Percentiles rank a stretch among this genome's conserved stretches.
These are phyloP conservation scores for Petrolisthes cinctipes DNA, from an alignment of 2,888 invertebrate genomes.

Conservation along the genomic window DNA sequence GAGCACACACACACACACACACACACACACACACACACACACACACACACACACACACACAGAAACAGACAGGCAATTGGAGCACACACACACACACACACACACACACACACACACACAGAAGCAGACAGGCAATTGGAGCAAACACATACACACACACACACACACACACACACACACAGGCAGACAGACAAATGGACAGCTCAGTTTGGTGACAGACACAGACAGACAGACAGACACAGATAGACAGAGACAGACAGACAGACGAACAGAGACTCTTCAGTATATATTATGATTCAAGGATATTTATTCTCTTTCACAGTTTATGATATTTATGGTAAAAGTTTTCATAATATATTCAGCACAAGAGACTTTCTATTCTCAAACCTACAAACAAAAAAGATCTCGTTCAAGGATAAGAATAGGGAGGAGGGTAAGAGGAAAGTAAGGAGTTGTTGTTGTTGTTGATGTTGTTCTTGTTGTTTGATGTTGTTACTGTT, in stretches of 20 bases:
- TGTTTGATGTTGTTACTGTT: not conserved
- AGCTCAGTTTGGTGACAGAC: not conserved
- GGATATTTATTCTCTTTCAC: not conserved
- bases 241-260: not conserved
- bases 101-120: conserved; percentile 20
- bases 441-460: too few species aligned
- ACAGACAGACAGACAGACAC: conserved; percentile 18
- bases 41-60: not conserved
- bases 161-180: conserved; percentile 18
- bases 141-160: conserved; percentile 19
- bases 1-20: conserved; percentile 5
- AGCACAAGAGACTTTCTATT: too few species aligned
- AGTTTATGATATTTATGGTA: not conserved
- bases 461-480: not conserved
- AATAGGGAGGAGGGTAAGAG: too few species aligned
- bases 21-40: conserved; percentile 18
- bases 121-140: not conserved
- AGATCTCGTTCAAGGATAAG: too few species aligned
- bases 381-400: too few species aligned
- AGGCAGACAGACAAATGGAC: not conserved
- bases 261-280: not conserved
- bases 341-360: too few species aligned
- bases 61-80: not conserved
- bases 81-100: conserved; percentile 6
- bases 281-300: not conserved